Percentiles rank a stretch among this genome's conserved stretches.
Conservation (phyloP, 2,797 vertebrate species). For the Phrynocephalus vlangalii region DNA sequence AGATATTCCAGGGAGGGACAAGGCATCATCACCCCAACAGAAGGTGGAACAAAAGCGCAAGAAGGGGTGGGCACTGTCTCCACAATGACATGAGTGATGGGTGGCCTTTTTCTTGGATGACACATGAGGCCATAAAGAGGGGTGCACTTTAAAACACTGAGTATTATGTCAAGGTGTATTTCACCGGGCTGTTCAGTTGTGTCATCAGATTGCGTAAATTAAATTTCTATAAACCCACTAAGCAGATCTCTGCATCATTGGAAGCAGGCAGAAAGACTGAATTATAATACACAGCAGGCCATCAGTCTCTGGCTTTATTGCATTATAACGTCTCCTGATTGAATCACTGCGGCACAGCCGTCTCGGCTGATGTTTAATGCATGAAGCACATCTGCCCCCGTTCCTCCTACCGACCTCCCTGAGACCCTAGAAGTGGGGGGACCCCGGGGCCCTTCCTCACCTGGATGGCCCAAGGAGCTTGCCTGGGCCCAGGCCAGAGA, state of each 20-base stretch:
- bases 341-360: constrained; percentile 15
- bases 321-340: constrained; percentile 27
- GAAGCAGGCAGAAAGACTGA: constrained; percentile 39
- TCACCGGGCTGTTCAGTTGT: constrained; percentile 33
- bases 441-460: not conserved
- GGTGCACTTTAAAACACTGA: constrained; percentile 11
- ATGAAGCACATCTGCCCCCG: not conserved
- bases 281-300: constrained; percentile 23
- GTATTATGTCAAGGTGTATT: constrained; percentile 23
- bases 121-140: constrained; percentile 28
- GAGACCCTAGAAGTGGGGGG: not conserved
- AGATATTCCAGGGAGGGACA: not conserved
- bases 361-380: not conserved
- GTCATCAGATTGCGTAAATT: constrained; percentile 43
- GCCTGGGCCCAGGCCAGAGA: not conserved
- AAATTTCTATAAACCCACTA: constrained; percentile 43
- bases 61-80: too few relatives aligned
- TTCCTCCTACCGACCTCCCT: not conserved
- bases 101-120: constrained; percentile 1
- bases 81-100: not conserved
- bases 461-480: not conserved
- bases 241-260: constrained; percentile 48
- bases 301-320: constrained; percentile 39
- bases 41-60: not conserved
- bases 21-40: not conserved